These are phyloP conservation scores for Lerista edwardsae DNA, from an alignment of 2,797 vertebrate genomes.

Conservation along the genomic window DNA sequence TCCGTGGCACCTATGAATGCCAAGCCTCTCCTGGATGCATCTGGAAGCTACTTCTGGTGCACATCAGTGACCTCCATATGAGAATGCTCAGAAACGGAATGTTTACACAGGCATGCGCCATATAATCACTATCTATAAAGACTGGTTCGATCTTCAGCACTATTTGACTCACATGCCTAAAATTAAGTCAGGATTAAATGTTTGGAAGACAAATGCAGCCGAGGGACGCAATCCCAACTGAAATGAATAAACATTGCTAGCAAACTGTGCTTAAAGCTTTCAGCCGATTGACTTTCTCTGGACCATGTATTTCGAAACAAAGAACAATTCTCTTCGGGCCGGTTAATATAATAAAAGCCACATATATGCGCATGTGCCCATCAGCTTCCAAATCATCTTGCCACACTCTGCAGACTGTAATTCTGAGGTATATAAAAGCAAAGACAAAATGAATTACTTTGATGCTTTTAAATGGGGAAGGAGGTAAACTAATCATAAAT, in stretches of 20 bases:
- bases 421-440: constrained; percentile 48
- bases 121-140: background rate
- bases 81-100: background rate
- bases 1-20: too few relatives aligned
- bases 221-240: background rate
- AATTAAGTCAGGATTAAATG: background rate
- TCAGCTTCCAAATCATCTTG: constrained; percentile 22
- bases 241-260: background rate
- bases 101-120: too few relatives aligned
- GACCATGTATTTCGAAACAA: background rate
- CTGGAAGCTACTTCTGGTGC: too few relatives aligned
- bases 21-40: too few relatives aligned
- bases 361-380: background rate
- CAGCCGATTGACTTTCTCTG: background rate
- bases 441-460: constrained; percentile 12
- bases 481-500: background rate
- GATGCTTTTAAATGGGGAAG: constrained; percentile 3
- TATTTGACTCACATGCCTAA: background rate
- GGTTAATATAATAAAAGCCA: background rate
- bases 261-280: background rate
- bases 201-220: background rate
- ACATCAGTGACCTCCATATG: background rate
- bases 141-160: background rate
- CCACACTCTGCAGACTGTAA: constrained; percentile 22
- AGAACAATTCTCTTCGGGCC: too few relatives aligned